Conservation (phyloP, 2,113 vertebrate genomes). For the Rhabdomys dilectus region DNA sequence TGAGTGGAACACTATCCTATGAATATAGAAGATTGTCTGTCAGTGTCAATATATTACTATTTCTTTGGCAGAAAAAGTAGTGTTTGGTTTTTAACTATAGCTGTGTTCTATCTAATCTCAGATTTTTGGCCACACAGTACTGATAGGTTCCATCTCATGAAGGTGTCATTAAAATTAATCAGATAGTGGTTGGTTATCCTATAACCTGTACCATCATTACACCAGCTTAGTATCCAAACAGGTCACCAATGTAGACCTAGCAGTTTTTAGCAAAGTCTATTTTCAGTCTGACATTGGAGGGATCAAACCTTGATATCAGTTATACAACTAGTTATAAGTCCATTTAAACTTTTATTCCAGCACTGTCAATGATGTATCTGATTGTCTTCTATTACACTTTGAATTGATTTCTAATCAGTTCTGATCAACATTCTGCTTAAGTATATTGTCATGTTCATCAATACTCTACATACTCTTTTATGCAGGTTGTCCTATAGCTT, state of each 20-base stretch:
- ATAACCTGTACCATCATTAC: no score
- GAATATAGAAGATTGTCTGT: background rate
- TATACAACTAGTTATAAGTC: background rate
- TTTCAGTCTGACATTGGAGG: background rate
- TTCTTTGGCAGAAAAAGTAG: background rate
- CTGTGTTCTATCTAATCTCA: background rate
- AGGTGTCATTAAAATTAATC: background rate
- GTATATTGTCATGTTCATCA: background rate
- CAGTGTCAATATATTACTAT: background rate
- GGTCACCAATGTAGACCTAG: background rate
- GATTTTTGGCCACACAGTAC: background rate
- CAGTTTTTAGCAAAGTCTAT: background rate
- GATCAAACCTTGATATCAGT: background rate
- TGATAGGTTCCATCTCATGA: background rate
- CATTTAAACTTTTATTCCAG: no score
- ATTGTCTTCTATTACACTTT: background rate
- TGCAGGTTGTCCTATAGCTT: background rate
- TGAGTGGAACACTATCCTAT: background rate
- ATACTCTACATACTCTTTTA: background rate
- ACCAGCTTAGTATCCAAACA: background rate
- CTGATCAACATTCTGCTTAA: background rate
- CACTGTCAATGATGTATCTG: accelerated
- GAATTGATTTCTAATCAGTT: background rate
- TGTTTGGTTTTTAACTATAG: background rate
- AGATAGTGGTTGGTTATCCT: background rate